These are phyloP conservation scores for Macaria notata DNA, from an alignment of 2,888 invertebrate genomes.

Conservation along the genomic window DNA sequence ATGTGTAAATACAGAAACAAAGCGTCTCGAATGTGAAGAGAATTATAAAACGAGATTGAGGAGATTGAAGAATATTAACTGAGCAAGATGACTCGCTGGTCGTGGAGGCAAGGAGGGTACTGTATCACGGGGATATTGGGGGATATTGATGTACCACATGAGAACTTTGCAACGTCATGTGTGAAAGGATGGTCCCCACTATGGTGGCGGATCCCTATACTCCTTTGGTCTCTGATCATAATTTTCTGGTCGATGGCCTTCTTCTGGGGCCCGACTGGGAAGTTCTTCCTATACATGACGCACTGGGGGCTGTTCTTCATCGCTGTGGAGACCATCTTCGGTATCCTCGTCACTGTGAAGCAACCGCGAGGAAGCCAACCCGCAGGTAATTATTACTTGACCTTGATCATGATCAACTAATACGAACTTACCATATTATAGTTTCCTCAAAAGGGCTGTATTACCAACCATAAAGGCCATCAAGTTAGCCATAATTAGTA, in stretches of 20 bases:
- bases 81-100: conserved; percentile 48
- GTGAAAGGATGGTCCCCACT: conserved; percentile 56
- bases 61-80: not conserved
- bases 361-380: conserved; percentile 39
- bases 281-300: conserved; percentile 80
- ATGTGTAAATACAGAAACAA: conserved; percentile 9
- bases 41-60: conserved; percentile 1
- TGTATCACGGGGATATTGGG: conserved; percentile 57
- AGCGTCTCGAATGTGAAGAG: conserved; percentile 1
- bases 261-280: conserved; percentile 69
- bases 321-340: conserved; percentile 61
- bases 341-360: conserved; percentile 58
- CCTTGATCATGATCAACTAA: conserved; percentile 4
- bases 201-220: conserved; percentile 67
- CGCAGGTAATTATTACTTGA: conserved; percentile 44
- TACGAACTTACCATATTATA: not conserved
- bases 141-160: conserved; percentile 51
- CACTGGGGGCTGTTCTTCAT: conserved; percentile 78
- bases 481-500: too few species aligned
- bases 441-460: not conserved
- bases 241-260: conserved; percentile 55
- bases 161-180: conserved; percentile 59
- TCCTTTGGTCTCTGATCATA: conserved; percentile 59
- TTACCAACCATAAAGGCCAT: too few species aligned
- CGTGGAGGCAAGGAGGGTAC: conserved; percentile 51